These are phyloP conservation scores for Lanistes nyassanus DNA, from an alignment of 1,140 invertebrate species.

Conservation along the genomic window DNA sequence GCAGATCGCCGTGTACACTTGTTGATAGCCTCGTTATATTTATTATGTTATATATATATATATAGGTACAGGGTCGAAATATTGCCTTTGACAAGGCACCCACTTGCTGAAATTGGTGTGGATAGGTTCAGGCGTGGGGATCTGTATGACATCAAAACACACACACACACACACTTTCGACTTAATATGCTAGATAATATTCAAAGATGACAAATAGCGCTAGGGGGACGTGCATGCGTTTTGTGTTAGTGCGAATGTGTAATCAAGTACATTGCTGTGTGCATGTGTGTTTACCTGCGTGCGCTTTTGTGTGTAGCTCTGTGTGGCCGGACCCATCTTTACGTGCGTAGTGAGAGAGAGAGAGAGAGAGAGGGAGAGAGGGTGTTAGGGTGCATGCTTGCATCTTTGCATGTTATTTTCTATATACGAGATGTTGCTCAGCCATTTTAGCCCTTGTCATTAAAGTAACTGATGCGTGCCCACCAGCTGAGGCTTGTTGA, in stretches of 20 bases:
- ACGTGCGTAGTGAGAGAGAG: not conserved
- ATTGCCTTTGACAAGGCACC: not conserved
- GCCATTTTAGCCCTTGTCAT: too few relatives aligned
- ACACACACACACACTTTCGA: constrained; percentile 3
- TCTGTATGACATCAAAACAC: not conserved
- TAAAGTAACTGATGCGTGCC: too few relatives aligned
- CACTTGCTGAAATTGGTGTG: not conserved
- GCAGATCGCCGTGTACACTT: too few relatives aligned
- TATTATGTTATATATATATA: too few relatives aligned
- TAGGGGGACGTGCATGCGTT: not conserved
- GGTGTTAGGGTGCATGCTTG: too few relatives aligned
- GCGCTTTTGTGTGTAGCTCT: not conserved
- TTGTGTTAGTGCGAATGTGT: not conserved
- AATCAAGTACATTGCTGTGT: not conserved
- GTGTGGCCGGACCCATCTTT: not conserved
- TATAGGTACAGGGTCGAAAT: too few relatives aligned
- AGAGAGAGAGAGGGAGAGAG: constrained; percentile 2
- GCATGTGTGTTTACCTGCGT: constrained; percentile 3
- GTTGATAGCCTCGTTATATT: too few relatives aligned
- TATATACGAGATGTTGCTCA: too few relatives aligned
- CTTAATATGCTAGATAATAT: not conserved
- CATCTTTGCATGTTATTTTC: too few relatives aligned
- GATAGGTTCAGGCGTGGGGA: not conserved
- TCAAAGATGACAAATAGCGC: not conserved
- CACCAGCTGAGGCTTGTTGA: too few relatives aligned